Percentiles rank a stretch among this genome's conserved stretches.
Conservation (phyloP, 2,113 vertebrate species). For the Microcebus lehilahytsara region DNA sequence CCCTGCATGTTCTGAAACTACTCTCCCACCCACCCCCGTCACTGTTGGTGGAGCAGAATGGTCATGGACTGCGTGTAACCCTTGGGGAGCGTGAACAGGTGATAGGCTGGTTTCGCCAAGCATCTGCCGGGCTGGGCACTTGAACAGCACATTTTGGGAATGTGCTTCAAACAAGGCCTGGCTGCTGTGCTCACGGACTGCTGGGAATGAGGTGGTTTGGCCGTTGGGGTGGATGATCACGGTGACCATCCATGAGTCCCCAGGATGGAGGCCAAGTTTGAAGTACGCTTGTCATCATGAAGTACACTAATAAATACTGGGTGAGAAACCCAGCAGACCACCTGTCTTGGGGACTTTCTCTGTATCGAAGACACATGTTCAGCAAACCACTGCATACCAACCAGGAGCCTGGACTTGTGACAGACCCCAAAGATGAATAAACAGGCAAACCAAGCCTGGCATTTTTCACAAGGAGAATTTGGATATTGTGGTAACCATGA, state of each 20-base stretch:
- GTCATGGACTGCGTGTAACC: accelerated
- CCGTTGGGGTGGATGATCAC: too few species aligned
- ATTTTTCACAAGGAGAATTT: background rate
- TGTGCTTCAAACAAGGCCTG: background rate
- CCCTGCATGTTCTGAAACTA: accelerated
- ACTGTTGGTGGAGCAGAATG: accelerated
- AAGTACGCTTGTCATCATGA: accelerated
- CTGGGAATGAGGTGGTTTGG: accelerated
- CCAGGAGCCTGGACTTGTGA: background rate
- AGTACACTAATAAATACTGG: background rate
- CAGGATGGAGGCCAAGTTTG: too few species aligned
- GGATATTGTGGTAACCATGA: background rate
- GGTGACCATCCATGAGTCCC: too few species aligned
- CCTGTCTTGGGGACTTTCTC: accelerated
- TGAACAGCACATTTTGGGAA: background rate
- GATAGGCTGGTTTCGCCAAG: accelerated
- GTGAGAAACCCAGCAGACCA: too few species aligned
- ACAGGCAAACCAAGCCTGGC: background rate
- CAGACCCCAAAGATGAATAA: background rate
- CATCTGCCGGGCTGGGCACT: accelerated
- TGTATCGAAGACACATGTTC: background rate
- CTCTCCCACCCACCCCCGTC: accelerated
- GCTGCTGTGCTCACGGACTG: background rate
- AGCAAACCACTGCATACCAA: accelerated
- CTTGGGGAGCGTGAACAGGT: accelerated